Evolutionary conservation across 2,888 invertebrate species (phyloP), one percentile per base, ranked within the genome.

Genomic region (Xylota segnis): DNA sequence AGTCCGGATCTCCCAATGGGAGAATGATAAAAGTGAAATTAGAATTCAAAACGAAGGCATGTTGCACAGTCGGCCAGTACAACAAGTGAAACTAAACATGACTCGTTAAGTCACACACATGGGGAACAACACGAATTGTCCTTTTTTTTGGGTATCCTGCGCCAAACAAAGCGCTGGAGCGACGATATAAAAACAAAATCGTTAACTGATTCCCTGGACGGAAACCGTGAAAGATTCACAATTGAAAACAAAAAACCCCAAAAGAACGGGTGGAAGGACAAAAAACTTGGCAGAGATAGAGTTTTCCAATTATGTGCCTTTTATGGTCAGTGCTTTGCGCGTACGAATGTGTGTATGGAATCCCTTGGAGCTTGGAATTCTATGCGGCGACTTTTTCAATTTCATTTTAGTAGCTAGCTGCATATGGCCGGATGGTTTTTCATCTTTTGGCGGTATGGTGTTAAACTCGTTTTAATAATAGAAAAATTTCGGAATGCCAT

Each of bases 21-120:
- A 40, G 40, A 45, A 40, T 65, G 43, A 68, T 77, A 61, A 66
- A 63, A 77, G 59, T 54, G 61, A 78, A 83, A 83, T 66, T 83
- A 79, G 78, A 78, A 83, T 83, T 77, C 66, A 45, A 63, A 77
- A 29, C 45, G 16, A 77, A 52, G 37, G n/a, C 10, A 37, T 43
- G 40, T 2, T 27, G 34, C 23, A 45, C 32, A n/a, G 29, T 32
- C 9, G 54, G 16, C 37, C 27, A 29, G 63, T 34, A 78, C 70
- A 78, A 78, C 78, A 78, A 78, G 70, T 78, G 70, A 81, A 84
- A 76, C 84, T 71, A 75, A 84, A 84, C 71, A 76, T 61, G 71
- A 84, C 81, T 84, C 84, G 84, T 84, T 84, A 84, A 59, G 75
- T 75, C 81, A 81, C 84, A 81, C 84, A 84, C 81, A 84, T 75